Conservation (phyloP, 2,113 vertebrate species). For the Chaenogobius annularis region DNA sequence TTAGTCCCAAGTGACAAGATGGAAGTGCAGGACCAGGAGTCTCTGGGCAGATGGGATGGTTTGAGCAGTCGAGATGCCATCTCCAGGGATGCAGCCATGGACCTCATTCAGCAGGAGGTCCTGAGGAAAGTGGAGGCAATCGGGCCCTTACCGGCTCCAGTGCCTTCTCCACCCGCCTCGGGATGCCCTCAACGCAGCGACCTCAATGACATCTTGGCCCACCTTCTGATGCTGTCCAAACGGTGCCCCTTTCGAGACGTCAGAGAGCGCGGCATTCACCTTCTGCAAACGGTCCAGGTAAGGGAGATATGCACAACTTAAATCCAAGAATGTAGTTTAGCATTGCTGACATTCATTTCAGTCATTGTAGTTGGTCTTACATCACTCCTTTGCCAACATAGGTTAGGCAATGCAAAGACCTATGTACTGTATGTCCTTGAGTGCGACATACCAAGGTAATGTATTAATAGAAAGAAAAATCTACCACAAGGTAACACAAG, state of each 20-base stretch:
- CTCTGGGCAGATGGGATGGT: slow-evolving; percentile 83
- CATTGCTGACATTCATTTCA: slow-evolving; percentile 41
- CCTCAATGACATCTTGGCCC: slow-evolving; percentile 84
- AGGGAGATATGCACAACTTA: slow-evolving; percentile 24
- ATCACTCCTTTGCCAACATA: slow-evolving; percentile 18
- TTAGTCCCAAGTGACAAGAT: slow-evolving; percentile 66
- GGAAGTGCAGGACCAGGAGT: slow-evolving; percentile 83
- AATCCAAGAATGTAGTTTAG: neutral
- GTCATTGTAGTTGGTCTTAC: slow-evolving; percentile 5
- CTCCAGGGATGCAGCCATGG: slow-evolving; percentile 81
- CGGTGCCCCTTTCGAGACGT: slow-evolving; percentile 90
- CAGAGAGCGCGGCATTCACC: slow-evolving; percentile 77
- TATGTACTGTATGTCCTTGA: neutral
- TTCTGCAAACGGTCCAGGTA: slow-evolving; percentile 87
- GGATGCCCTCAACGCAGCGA: slow-evolving; percentile 59
- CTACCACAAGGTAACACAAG: neutral
- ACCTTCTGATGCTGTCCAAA: slow-evolving; percentile 90
- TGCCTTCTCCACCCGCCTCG: slow-evolving; percentile 20
- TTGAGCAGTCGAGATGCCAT: slow-evolving; percentile 83
- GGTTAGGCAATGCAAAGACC: neutral
- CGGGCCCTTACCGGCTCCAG: slow-evolving; percentile 49
- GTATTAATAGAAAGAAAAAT: neutral
- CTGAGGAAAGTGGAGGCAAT: slow-evolving; percentile 78
- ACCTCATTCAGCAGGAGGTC: slow-evolving; percentile 82
- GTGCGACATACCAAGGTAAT: neutral